A percentile compares a stretch with the other conserved stretches of the same genome.
phyloP scores from a whole-genome alignment of 1,140 invertebrate genomes.

The Drosophila mojavensis region DNA sequence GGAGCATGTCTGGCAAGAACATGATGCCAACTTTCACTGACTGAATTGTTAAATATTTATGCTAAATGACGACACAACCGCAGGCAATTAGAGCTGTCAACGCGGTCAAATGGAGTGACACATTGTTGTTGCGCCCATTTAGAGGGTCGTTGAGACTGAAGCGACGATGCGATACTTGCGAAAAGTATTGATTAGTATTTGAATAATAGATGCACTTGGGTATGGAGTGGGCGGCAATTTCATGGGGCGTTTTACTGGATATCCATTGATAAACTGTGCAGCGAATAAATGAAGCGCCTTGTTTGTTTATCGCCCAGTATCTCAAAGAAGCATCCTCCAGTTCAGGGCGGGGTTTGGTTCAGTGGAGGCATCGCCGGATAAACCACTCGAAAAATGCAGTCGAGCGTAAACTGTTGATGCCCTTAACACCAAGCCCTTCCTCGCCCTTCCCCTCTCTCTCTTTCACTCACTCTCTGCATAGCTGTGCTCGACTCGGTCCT shows the following conservation, averaged over 20 bases:
- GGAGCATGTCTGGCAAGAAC: background rate
- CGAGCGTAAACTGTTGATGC: constrained; percentile 66
- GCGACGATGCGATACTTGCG: constrained; percentile 31
- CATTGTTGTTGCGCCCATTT: constrained; percentile 60
- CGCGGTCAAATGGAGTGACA: constrained; percentile 45
- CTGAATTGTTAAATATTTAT: constrained; percentile 55
- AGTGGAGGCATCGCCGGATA: constrained; percentile 20
- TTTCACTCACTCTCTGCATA: background rate
- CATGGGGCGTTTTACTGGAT: background rate
- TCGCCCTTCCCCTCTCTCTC: background rate
- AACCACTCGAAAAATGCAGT: constrained; percentile 71
- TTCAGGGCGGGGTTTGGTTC: background rate
- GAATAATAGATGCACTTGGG: constrained; percentile 67
- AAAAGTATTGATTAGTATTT: constrained; percentile 71
- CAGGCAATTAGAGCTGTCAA: constrained; percentile 57
- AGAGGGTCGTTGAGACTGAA: background rate
- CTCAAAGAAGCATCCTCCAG: constrained; percentile 39
- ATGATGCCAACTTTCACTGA: constrained; percentile 30
- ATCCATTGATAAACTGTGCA: constrained; percentile 16
- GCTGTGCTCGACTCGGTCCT: constrained; percentile 25
- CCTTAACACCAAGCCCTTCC: constrained; percentile 1
- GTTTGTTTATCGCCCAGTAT: constrained; percentile 55
- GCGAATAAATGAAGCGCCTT: constrained; percentile 39
- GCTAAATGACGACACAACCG: constrained; percentile 11
- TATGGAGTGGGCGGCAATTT: background rate